A percentile compares a stretch with the other conserved stretches of the same genome.
These are phyloP conservation scores for Dryobota labecula DNA, from an alignment of 2,888 invertebrate genomes.

Conservation along the genomic window DNA sequence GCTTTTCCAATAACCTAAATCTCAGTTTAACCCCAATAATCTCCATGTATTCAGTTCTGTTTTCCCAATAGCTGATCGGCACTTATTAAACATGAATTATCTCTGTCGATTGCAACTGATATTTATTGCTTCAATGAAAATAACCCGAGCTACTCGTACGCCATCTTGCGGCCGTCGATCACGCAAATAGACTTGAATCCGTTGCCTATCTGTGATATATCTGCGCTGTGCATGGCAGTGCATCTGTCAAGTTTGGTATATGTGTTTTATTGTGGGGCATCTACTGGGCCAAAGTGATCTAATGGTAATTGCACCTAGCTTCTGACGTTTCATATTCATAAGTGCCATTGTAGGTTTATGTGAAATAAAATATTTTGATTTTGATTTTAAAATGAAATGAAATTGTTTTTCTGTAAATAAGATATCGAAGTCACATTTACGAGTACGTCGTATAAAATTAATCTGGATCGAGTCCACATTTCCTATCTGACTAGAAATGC, in stretches of 20 bases:
- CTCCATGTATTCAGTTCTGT: background rate
- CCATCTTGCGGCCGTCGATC: constrained; percentile 32
- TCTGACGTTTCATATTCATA: too few relatives aligned
- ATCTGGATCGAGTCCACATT: background rate
- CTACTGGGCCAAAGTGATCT: background rate
- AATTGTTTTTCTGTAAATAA: background rate
- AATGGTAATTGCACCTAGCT: too few relatives aligned
- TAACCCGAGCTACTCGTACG: constrained; percentile 29
- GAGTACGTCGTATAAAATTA: background rate
- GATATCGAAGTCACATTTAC: background rate
- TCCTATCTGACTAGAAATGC: background rate
- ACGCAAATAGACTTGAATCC: constrained; percentile 52
- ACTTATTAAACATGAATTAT: constrained; percentile 45
- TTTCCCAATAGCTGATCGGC: constrained; percentile 8
- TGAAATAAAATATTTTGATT: too few relatives aligned
- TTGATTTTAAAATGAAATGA: background rate
- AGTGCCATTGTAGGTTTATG: too few relatives aligned
- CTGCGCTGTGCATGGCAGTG: constrained; percentile 7
- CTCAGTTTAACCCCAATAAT: background rate
- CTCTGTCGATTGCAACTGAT: constrained; percentile 38
- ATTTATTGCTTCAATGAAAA: constrained; percentile 57
- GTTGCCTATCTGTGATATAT: constrained; percentile 30
- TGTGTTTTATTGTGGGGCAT: background rate
- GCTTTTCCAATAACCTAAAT: background rate
- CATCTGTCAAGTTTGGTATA: constrained; percentile 1